Conservation (phyloP, 1,140 invertebrate genomes). For the Lordiphosa clarofinis region DNA sequence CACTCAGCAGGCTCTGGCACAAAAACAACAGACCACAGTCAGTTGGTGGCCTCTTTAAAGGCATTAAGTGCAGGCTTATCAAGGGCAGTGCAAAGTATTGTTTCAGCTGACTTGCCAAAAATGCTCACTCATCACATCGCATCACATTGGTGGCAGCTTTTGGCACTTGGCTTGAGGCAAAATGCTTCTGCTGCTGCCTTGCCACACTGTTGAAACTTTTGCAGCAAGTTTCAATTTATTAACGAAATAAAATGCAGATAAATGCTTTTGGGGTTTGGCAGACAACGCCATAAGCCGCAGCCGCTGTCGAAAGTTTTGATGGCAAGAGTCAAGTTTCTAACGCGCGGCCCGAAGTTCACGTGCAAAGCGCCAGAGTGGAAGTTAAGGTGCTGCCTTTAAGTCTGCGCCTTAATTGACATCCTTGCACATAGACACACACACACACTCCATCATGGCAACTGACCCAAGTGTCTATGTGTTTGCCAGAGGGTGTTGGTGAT, state of each 20-base stretch:
- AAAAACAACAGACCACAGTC: conserved; percentile 36
- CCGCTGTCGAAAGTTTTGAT: conserved; percentile 57
- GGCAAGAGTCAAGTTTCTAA: conserved; percentile 44
- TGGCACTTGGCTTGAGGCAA: conserved; percentile 29
- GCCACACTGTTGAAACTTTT: conserved; percentile 47
- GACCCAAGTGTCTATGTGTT: background rate
- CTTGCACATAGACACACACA: background rate
- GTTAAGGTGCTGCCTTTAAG: conserved; percentile 31
- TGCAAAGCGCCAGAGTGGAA: conserved; percentile 5
- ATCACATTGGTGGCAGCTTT: conserved; percentile 27
- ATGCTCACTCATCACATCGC: conserved; percentile 14
- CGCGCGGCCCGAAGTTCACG: conserved; percentile 3
- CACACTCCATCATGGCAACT: too few species aligned
- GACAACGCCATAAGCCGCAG: conserved; percentile 57
- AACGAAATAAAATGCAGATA: conserved; percentile 77
- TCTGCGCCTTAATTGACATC: conserved; percentile 43
- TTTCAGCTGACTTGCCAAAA: conserved; percentile 14
- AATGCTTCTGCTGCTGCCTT: conserved; percentile 9
- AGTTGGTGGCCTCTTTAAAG: conserved; percentile 17
- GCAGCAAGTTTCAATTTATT: conserved; percentile 72
- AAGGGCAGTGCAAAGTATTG: conserved; percentile 11
- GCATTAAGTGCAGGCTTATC: conserved; percentile 53
- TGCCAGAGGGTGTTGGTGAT: too few species aligned
- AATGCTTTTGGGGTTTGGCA: conserved; percentile 31
- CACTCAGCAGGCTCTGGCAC: conserved; percentile 15